phyloP scores from a whole-genome alignment of 2,797 vertebrate species.

The Rhinatrema bivittatum region DNA sequence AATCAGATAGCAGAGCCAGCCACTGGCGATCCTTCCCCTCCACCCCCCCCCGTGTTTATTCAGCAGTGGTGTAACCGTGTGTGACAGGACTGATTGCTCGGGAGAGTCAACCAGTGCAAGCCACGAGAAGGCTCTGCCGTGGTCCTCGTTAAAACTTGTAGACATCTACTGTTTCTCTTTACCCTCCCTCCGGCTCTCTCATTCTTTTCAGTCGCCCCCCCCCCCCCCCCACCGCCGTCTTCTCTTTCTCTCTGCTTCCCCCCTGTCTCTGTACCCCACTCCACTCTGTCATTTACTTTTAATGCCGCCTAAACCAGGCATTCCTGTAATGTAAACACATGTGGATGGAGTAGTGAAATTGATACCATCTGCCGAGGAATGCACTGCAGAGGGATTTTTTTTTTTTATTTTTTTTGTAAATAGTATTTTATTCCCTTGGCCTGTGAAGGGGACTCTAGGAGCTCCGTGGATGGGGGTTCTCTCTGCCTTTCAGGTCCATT shows the following conservation, averaged over 20 bases:
- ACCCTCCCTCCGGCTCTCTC: not conserved
- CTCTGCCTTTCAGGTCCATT: not conserved
- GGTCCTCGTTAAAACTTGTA: no score
- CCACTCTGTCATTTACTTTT: no score
- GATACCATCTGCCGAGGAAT: not conserved
- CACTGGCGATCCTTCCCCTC: not conserved
- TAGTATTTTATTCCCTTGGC: not conserved
- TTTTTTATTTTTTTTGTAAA: no score
- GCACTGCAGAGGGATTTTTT: not conserved
- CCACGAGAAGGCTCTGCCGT: no score
- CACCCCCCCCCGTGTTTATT: not conserved
- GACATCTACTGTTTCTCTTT: no score
- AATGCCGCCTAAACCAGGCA: not conserved
- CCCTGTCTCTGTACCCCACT: not conserved
- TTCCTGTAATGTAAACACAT: not conserved
- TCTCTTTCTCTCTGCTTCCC: not conserved
- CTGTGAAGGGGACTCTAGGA: not conserved
- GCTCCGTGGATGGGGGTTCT: not conserved
- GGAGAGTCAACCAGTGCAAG: no score
- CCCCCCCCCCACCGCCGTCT: not conserved
- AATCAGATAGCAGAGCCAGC: no score
- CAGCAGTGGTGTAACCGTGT: no score
- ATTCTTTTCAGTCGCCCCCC: not conserved
- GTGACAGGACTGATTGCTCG: no score
- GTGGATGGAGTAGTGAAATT: not conserved